These are phyloP conservation scores for Elysia crispata DNA, from an alignment of 2,888 invertebrate species.

Conservation along the genomic window DNA sequence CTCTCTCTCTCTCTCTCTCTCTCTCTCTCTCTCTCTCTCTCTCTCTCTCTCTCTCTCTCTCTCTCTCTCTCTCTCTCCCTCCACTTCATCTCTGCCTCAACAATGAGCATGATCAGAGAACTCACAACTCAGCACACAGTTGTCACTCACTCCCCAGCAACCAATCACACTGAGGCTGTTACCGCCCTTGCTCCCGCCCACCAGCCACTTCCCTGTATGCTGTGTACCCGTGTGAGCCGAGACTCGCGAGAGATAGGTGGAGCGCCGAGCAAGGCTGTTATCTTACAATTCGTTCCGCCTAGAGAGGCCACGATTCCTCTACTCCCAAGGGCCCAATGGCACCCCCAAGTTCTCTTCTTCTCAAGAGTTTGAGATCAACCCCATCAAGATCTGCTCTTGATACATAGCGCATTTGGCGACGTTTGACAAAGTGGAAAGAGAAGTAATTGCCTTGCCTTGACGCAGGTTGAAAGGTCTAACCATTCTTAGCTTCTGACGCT, in stretches of 20 bases:
- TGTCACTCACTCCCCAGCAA: too few relatives aligned
- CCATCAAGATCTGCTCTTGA: not conserved
- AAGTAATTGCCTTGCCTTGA: conserved; percentile 1
- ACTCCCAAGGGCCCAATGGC: conserved; percentile 33
- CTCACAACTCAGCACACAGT: too few relatives aligned
- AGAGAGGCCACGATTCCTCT: conserved; percentile 13
- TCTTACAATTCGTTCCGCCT: conserved; percentile 45
- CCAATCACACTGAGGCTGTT: not conserved
- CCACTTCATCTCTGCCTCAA: too few relatives aligned
- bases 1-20: conserved; percentile 20
- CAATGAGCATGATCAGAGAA: too few relatives aligned
- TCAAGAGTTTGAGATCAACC: too few relatives aligned
- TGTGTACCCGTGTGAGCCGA: too few relatives aligned
- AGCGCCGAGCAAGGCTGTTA: not conserved
- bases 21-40: conserved; percentile 24
- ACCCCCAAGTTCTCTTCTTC: conserved; percentile 1
- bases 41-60: conserved; percentile 12
- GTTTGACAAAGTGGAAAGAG: not conserved
- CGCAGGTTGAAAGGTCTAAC: not conserved
- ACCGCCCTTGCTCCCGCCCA: not conserved
- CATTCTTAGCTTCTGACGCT: too few relatives aligned
- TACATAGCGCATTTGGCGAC: conserved; percentile 17
- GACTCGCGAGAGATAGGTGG: too few relatives aligned
- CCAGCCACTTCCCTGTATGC: conserved; percentile 27
- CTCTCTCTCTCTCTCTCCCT: too few relatives aligned